Base-by-base conservation (phyloP, 2,797 vertebrate species). In the Limnodromus scolopaceus region DNA sequence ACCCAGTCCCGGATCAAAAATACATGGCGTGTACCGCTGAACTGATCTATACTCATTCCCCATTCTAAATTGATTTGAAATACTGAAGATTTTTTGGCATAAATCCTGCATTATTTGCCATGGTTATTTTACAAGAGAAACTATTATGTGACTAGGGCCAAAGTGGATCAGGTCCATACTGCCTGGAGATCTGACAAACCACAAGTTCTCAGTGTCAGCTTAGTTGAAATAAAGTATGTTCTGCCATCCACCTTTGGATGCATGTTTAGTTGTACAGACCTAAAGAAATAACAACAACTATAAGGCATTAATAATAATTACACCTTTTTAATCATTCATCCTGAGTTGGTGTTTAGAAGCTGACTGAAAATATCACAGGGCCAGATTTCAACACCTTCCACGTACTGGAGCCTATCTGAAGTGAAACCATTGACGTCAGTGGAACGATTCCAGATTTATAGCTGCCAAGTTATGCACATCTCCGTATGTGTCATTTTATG, bases 401-500 rank as follows among this genome's bases (percentile, higher is more conserved):
- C 19, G 0, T 77, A 70, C 84, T 89, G 78, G 51, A 95, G 91
- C 75, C 25, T 70, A 9, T 94, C 75, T 80, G 93, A 85, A 96
- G 38, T 84, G 89, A 95, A 96, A 86, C 38, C 80, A 66, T 5
- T 96, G 96, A 96, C 93, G 96, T 97, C 96, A 97, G 84, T 97
- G 96, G 95, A 96, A 96, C 0, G 2, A 60, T 96, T 95, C 95
- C 96, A 97, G 95, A 95, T 96, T 91, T 96, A 85, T 92, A 96
- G 81, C 93, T 96, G 96, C 95, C 96, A 97, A 97, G 84, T 96
- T 96, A 96, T 96, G 92, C 92, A 94, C 92, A 94, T 95, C 89
- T 89, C 95, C 5, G 8, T 92, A 94, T 96, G 95, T 96, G 93
- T 94, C 89, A 89, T 68, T 92, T 89, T 72, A 87, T 95, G 89